A percentile compares a stretch with the other conserved stretches of the same genome.
These are phyloP conservation scores for Manis crassicaudata DNA, from an alignment of 2,797 vertebrate genomes.

Conservation along the genomic window DNA sequence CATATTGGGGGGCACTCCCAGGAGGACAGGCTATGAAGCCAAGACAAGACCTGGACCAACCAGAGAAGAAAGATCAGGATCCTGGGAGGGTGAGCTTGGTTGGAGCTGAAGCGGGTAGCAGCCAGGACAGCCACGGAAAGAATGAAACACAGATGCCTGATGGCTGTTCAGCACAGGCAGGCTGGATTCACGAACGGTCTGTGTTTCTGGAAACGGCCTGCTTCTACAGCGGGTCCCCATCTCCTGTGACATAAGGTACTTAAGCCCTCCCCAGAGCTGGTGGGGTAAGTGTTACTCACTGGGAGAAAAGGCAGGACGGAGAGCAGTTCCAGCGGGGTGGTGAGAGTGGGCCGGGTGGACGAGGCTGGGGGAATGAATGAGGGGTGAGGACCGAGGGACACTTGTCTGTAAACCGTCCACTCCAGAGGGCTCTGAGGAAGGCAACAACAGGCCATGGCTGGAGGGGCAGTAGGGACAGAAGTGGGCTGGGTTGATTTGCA, in stretches of 20 bases:
- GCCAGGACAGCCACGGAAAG: neutral
- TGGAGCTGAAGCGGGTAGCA: no score
- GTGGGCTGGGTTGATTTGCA: neutral
- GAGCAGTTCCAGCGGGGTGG: neutral
- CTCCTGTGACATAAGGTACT: neutral
- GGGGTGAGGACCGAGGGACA: neutral
- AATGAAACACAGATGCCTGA: neutral
- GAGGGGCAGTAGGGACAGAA: neutral
- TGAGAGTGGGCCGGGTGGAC: fast-evolving
- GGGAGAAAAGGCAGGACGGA: neutral
- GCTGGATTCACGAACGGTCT: neutral
- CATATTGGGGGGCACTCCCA: neutral
- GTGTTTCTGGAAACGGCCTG: neutral
- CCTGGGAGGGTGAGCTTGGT: neutral
- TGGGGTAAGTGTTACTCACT: neutral
- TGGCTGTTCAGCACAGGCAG: neutral
- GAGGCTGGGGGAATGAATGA: no score
- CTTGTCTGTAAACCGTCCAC: neutral
- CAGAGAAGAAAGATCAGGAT: neutral
- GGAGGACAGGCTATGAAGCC: neutral
- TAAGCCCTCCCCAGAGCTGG: neutral
- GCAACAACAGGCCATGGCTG: neutral
- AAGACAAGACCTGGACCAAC: neutral
- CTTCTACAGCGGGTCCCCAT: neutral
- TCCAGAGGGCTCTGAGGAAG: neutral